Evolutionary conservation across 2,113 vertebrate genomes (phyloP), one percentile per base, ranked within the genome.

Genomic region (Apteryx mantelli): DNA sequence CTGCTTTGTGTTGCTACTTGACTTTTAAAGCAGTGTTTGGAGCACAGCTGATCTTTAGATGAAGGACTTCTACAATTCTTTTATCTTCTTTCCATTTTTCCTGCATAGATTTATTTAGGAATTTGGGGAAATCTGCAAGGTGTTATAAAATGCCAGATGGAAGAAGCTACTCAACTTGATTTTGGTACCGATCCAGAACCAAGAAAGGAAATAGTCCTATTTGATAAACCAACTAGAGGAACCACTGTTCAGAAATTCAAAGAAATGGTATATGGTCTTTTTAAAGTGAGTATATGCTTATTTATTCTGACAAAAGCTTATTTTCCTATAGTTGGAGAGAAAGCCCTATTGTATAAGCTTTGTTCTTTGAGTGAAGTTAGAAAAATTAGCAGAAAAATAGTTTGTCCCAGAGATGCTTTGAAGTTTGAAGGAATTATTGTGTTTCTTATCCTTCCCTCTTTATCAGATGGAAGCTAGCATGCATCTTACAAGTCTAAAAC

Each of bases 191-290:
- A 99, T 96, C 97, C 99, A 96, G 99, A 99, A 96, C 98, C 98
- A 95, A 99, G 98, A 88, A 99, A 98, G 97, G 99, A 99, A 98
- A 95, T 98, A 21, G 95, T 97, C 19, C 97, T 99, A 21, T 99
- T 99, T 97, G 98, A 99, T 97, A 99, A 99, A 94, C 99, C 99
- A 80, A 99, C 98, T 48, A 99, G 98, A 97, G 99, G 99, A 87
- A 99, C 99, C 20, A 99, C 99, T 52, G 99, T 99, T 96, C 99
- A 99, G 89, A 99, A 98, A 98, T 99, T 99, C 98, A 99, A 99
- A 97, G 99, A 99, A 98, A 99, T 99, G 99, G 99, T 99, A 63
- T 98, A 99, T 76, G 97, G 98, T 92, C 98, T 99, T 91, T 98
- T 99, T 63, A 99, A 99, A 98, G 99, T 99, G 95, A 98, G 98